Evolutionary conservation across 2,113 vertebrate species (phyloP).

Genomic region (Coracopsis vasa): DNA sequence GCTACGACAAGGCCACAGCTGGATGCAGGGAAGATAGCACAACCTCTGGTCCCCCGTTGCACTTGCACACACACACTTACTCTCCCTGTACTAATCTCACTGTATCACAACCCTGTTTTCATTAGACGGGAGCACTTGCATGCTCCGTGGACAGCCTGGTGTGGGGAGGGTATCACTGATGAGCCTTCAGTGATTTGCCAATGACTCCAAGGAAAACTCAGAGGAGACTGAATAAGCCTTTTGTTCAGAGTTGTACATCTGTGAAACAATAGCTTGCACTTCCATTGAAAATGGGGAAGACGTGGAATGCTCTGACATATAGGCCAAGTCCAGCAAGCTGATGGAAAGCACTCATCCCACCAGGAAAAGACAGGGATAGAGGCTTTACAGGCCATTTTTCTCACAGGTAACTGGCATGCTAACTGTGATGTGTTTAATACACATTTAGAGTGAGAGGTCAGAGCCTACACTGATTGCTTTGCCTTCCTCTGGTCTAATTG

Average conservation of each 20-base stretch:
- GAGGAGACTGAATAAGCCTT: neutral
- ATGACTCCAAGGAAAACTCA: neutral
- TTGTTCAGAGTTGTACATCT: neutral
- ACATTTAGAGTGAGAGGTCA: neutral
- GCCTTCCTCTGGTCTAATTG: neutral
- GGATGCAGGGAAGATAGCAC: neutral
- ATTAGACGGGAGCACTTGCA: neutral
- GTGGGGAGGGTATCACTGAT: fast-evolving
- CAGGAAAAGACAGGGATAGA: neutral
- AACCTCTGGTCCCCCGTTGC: neutral
- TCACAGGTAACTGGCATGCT: neutral
- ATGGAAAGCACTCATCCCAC: neutral
- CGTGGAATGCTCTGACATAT: fast-evolving
- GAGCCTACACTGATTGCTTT: neutral
- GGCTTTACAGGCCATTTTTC: neutral
- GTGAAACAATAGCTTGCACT: neutral
- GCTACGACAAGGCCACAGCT: neutral
- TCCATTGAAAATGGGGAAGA: neutral
- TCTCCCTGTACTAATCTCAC: neutral
- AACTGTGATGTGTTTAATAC: neutral
- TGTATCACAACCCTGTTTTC: neutral
- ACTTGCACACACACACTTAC: too few relatives aligned
- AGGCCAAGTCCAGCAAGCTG: neutral
- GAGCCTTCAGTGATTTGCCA: neutral
- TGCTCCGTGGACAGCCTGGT: fast-evolving